Base-by-base conservation (phyloP, 1,140 invertebrate species). In the Sitophilus oryzae region DNA sequence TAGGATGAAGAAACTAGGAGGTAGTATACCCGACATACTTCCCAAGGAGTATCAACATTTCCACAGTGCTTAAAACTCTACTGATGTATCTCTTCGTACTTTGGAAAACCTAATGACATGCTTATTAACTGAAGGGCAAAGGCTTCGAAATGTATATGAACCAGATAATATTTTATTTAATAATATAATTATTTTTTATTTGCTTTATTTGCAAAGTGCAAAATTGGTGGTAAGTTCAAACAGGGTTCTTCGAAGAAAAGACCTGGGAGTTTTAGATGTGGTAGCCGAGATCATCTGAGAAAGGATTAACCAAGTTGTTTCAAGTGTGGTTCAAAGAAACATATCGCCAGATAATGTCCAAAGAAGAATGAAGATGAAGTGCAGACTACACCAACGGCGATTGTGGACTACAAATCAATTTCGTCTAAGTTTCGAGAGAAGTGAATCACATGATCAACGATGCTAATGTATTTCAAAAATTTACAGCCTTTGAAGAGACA, bases 1-100 rank as follows among this genome's bases (percentile, higher is more conserved):
- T 5, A 20, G 37, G 16, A 35, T 66, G 0, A 53, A 61, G 38
- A 57, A 63, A 50, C 64, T 25, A n/a, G n/a, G n/a, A n/a, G n/a
- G n/a, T n/a, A n/a, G n/a, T n/a, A n/a, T n/a, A n/a, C 46, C 62
- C 2, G 58, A 67, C 36, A n/a, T n/a, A n/a, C n/a, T n/a, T n/a
- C n/a, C n/a, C n/a, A n/a, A n/a, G n/a, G n/a, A n/a, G n/a, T n/a
- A n/a, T n/a, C n/a, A n/a, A n/a, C n/a, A n/a, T n/a, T n/a, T n/a
- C n/a, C 35, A 49, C 21, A 51, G 21, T 8, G 48, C 61, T 19
- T 62, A 60, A 44, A 55, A 62, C 10, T 56, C 51, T 5, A 53
- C 48, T 37, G 58, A 41, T 14, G 6, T 14, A 15, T 20, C 36
- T 5, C 9, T 61, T 19, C 53, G 45, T 16, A 64, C 58, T 1